Evolutionary conservation across 1,140 invertebrate genomes (phyloP).

Genomic region (Bombus confusus): DNA sequence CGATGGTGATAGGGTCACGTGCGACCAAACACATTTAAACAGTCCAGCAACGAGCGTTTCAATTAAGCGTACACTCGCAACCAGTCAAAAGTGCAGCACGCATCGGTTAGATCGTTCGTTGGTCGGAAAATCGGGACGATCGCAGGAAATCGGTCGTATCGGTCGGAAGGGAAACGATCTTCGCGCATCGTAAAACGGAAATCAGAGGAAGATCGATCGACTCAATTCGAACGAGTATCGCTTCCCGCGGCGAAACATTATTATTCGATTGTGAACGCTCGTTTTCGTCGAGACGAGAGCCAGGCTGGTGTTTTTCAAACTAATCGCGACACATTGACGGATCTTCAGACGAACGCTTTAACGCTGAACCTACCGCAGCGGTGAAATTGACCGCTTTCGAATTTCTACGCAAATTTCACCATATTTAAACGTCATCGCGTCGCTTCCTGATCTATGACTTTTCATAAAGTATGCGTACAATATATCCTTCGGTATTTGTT

Average conservation of each 20-base stretch:
- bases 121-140: not conserved
- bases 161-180: not conserved
- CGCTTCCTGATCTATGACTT: no score
- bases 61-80: not conserved
- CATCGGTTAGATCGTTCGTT: not conserved
- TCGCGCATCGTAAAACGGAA: not conserved
- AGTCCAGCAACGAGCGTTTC: not conserved
- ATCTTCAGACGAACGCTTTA: not conserved
- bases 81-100: not conserved
- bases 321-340: not conserved
- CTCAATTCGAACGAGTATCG: not conserved
- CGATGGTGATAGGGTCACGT: not conserved
- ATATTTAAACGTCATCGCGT: no score
- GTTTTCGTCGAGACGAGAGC: not conserved
- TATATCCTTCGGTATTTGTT: no score
- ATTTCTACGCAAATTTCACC: no score
- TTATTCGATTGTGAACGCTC: not conserved
- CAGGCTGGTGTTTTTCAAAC: not conserved
- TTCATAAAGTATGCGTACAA: no score
- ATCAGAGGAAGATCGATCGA: constrained; percentile 12
- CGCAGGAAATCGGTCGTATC: not conserved
- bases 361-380: no score
- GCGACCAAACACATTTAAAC: not conserved
- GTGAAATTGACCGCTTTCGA: no score
- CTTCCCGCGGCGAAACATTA: not conserved